Percentiles rank a stretch among this genome's conserved stretches.
Conservation (phyloP, 1,140 invertebrate genomes). For the Drosophila littoralis region DNA sequence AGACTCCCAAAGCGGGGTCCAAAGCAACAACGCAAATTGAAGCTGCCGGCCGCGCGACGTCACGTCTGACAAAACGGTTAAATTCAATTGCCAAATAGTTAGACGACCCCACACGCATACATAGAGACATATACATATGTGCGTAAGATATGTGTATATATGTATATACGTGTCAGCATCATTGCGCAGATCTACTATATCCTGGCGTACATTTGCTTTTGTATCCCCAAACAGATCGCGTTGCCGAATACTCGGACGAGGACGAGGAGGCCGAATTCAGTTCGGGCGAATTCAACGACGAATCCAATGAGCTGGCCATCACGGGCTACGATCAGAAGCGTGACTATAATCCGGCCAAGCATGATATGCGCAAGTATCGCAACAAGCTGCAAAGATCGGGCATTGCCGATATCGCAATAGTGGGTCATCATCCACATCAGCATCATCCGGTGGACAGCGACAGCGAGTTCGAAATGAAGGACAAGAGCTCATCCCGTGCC, state of each 20-base stretch:
- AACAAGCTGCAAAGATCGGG: slow-evolving; percentile 83
- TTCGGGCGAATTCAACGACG: slow-evolving; percentile 88
- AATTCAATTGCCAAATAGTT: not conserved
- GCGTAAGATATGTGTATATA: not conserved
- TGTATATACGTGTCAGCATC: not conserved
- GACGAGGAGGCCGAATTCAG: slow-evolving; percentile 89
- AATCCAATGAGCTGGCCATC: slow-evolving; percentile 84
- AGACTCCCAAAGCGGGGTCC: slow-evolving; percentile 16
- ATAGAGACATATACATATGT: slow-evolving; percentile 8
- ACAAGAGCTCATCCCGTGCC: slow-evolving; percentile 84
- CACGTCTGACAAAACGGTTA: slow-evolving; percentile 27
- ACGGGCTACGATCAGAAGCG: slow-evolving; percentile 80
- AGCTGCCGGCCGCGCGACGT: slow-evolving; percentile 30
- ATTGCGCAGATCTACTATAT: not conserved
- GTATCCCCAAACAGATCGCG: slow-evolving; percentile 85
- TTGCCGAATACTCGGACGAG: slow-evolving; percentile 88
- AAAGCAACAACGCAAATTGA: slow-evolving; percentile 43
- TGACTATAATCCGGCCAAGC: slow-evolving; percentile 82
- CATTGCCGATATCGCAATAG: slow-evolving; percentile 75
- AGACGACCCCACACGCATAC: not conserved
- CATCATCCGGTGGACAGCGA: slow-evolving; percentile 82
- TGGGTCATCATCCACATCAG: slow-evolving; percentile 73
- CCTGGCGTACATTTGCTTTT: not conserved
- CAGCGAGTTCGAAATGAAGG: slow-evolving; percentile 86
- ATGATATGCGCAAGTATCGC: slow-evolving; percentile 84